Evolutionary conservation across 2,113 vertebrate species (phyloP), one percentile per base, ranked within the genome.

Genomic region (Xiphias gladius): DNA sequence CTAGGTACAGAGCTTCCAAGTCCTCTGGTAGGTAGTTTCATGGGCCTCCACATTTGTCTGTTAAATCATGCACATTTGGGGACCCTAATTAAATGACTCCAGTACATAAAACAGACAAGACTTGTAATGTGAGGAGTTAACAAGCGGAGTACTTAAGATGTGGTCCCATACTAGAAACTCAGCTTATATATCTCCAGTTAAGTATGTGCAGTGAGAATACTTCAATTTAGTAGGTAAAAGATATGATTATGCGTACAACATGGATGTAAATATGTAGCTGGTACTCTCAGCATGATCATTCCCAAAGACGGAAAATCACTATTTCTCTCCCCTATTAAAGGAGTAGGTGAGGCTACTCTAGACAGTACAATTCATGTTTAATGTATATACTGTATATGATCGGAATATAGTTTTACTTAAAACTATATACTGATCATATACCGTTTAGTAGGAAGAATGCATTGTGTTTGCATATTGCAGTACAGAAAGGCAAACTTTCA

Each of bases 1-100:
- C 54, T 69, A 62, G 71, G 71, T 88, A 57, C 77, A 84, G 41
- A 75, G 63, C 73, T 82, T 80, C 19, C 52, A 57, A 80, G 68
- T 74, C 64, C 73, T 78, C 57, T 62, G 79, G 61, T 79, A 86
- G 81, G 88, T 79, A 79, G 90, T 89, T 90, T 80, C 68, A 79
- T 80, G 9, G 64, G 43, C 59, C 72, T n/a, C 55, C 17, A 72
- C 65, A 63, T 59, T 73, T 75, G 39, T 72, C 54, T 46, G 50
- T 61, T 83, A 77, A 80, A 80, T 85, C 79, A 75, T 74, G 69
- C 81, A 77, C 59, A 62, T 43, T 61, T 20, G 2, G 52, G 41
- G 14, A 39, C 32, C 39, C 61, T 70, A 19, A 73, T 77, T 74
- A 54, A 73, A 55, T 6, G 24, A 30, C 16, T 59, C 46, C 19